Evolutionary conservation across 2,888 invertebrate species (phyloP), one percentile per base, ranked within the genome.

Genomic region (Pemphredon lugubris): DNA sequence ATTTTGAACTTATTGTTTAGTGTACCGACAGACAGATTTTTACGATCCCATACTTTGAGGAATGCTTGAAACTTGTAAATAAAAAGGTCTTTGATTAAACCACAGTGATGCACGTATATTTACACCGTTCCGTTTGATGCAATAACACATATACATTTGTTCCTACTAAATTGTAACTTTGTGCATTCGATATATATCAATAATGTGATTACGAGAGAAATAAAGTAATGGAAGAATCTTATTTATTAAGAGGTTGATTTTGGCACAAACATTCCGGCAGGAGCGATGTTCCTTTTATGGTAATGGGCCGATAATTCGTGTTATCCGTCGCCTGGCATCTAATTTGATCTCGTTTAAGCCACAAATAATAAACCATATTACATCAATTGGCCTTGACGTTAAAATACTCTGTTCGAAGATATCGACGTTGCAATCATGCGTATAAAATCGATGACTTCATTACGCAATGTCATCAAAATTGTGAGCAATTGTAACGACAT

Each of bases 61-160:
- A 54, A 64, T 74, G 47, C 47, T 70, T 64, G 34, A 66, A 37
- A 71, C 50, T 76, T 83, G 82, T 83, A 83, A 83, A 82, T 82
- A 83, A 81, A 72, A 68, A 23, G 9, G 50, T 67, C 53, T 60
- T 70, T 37, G 42, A 80, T 61, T 26, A 70, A 73, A 75, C 63
- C 9, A 48, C 5, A 47, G 32, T 44, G 44, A 45, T 60, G n/a
- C n/a, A 68, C 42, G n/a, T 44, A 20, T 5, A 55, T 2, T 26
- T 20, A 20, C 6, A 20, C 30, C 9, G 13, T 2, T 18, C 18
- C 6, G 13, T 58, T 34, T 44, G 7, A 45, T n/a, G 4, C 23
- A 45, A 34, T 45, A 34, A 61, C 42, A 55, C 32, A 34, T 64
- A 68, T 57, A 34, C 11, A 23, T 54, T 13, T 39, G 42, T 57